Evolutionary conservation across 1,140 invertebrate genomes (phyloP).

Genomic region (Luehdorfia chinensis): DNA sequence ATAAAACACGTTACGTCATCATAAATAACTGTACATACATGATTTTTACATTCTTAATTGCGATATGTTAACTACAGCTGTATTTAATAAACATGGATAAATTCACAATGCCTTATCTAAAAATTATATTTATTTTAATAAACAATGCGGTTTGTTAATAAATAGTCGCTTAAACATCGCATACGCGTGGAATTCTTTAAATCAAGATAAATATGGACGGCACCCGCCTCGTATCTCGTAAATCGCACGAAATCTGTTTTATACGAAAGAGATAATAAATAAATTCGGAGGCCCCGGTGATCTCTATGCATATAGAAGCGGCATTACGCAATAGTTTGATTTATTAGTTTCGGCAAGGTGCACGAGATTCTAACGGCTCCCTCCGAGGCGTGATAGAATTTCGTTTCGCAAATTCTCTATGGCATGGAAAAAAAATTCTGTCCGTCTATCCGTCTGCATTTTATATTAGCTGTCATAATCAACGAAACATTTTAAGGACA

Average conservation of each 20-base stretch:
- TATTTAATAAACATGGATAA: neutral
- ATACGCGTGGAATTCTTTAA: slow-evolving; percentile 17
- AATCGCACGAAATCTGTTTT: slow-evolving; percentile 61
- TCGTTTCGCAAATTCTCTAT: slow-evolving; percentile 28
- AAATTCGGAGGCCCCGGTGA: slow-evolving; percentile 41
- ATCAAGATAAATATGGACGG: slow-evolving; percentile 23
- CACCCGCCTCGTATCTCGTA: slow-evolving; percentile 29
- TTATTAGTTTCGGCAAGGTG: slow-evolving; percentile 66
- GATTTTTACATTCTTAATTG: neutral
- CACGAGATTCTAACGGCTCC: slow-evolving; percentile 49
- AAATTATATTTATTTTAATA: neutral
- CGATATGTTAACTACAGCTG: neutral
- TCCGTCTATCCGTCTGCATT: neutral
- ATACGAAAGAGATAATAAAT: slow-evolving; percentile 47
- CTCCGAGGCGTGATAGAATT: slow-evolving; percentile 57
- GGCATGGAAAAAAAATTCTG: slow-evolving; percentile 4
- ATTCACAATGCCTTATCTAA: neutral
- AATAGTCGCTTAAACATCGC: slow-evolving; percentile 3
- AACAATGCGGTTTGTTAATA: too few relatives aligned
- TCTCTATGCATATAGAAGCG: slow-evolving; percentile 58
- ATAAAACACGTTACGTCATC: slow-evolving; percentile 37
- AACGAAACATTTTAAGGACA: too few relatives aligned
- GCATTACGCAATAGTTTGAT: slow-evolving; percentile 69
- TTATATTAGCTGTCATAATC: too few relatives aligned
- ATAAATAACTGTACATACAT: slow-evolving; percentile 30